Conservation (phyloP, 2,888 invertebrate genomes). For the Troides oblongomaculatus region DNA sequence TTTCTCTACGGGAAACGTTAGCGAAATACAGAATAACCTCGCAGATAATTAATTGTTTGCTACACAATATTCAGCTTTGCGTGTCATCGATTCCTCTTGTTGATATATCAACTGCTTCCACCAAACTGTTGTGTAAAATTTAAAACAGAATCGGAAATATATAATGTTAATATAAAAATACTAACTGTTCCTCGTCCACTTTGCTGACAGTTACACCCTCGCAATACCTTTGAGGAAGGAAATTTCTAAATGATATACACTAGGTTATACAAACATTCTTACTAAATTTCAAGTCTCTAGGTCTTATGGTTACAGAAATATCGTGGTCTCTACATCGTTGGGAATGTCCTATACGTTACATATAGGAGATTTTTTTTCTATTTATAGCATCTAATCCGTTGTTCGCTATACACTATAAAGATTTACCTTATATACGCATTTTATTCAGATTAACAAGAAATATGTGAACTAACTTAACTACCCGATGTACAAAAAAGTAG, state of each 20-base stretch:
- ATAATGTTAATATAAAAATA: neutral
- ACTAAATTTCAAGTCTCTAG: no score
- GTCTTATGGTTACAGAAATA: no score
- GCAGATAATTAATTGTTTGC: constrained; percentile 17
- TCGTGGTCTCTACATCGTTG: neutral
- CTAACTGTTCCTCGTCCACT: no score
- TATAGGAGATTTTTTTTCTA: neutral
- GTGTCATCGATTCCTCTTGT: constrained; percentile 5
- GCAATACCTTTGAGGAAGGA: no score
- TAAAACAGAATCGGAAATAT: neutral
- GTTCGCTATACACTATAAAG: neutral
- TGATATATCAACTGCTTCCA: neutral
- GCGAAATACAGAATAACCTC: no score
- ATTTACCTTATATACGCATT: neutral
- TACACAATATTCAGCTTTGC: constrained; percentile 11
- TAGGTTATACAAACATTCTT: no score
- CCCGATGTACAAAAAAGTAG: no score
- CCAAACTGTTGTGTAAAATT: neutral
- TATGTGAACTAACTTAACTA: no score
- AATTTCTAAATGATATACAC: no score
- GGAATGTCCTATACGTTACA: neutral
- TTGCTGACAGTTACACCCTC: no score
- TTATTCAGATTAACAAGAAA: neutral
- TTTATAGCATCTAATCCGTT: neutral
- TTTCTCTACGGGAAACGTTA: no score